Percentiles rank a stretch among this genome's conserved stretches.
These are phyloP conservation scores for Aphaenogaster floridana DNA, from an alignment of 1,140 invertebrate genomes.

Conservation along the genomic window DNA sequence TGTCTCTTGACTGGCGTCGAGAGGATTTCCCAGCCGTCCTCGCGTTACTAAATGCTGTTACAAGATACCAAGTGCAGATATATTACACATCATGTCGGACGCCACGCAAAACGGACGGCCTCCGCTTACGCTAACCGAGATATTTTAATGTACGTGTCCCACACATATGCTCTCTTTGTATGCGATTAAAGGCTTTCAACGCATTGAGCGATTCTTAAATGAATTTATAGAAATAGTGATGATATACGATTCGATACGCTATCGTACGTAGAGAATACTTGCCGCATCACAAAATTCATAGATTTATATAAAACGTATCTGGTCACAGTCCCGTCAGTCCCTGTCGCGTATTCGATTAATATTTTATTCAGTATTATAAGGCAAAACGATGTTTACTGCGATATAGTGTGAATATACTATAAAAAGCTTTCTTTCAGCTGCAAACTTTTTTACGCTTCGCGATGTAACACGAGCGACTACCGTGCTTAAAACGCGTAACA, in stretches of 20 bases:
- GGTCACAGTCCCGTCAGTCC: background rate
- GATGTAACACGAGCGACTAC: background rate
- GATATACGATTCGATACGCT: background rate
- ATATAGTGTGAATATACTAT: slow-evolving; percentile 1
- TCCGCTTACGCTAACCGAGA: slow-evolving; percentile 30
- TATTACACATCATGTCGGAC: slow-evolving; percentile 54
- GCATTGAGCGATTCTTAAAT: slow-evolving; percentile 38
- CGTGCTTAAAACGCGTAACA: slow-evolving; percentile 29
- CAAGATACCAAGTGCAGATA: slow-evolving; percentile 48
- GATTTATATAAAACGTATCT: background rate
- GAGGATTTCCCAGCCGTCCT: slow-evolving; percentile 56
- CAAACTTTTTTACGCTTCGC: slow-evolving; percentile 8
- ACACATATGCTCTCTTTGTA: background rate
- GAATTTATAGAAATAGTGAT: slow-evolving; percentile 20
- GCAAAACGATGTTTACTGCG: background rate
- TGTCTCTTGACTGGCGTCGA: slow-evolving; percentile 40
- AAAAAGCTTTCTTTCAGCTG: background rate
- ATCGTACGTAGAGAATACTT: background rate
- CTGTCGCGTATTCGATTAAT: background rate
- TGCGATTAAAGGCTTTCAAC: slow-evolving; percentile 4
- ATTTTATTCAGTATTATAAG: slow-evolving; percentile 1
- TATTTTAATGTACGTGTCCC: slow-evolving; percentile 21
- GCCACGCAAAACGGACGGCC: slow-evolving; percentile 27
- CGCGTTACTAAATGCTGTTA: slow-evolving; percentile 59
- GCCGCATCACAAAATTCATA: background rate